Conservation (phyloP, 2,797 vertebrate species). For the Eulemur albifrons region DNA sequence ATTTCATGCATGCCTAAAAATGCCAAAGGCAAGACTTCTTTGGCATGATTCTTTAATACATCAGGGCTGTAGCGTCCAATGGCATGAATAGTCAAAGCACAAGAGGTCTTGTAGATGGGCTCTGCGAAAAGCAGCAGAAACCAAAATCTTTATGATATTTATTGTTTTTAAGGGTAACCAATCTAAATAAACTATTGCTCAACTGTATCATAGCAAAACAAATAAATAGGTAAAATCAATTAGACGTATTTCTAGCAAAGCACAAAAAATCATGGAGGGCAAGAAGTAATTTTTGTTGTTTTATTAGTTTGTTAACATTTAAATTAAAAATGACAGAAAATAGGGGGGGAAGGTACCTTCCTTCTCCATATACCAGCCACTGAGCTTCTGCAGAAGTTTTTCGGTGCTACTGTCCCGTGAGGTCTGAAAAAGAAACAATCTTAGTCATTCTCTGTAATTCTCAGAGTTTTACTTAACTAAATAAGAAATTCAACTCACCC, state of each 20-base stretch:
- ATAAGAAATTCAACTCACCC: constrained; percentile 86
- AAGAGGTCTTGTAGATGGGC: constrained; percentile 91
- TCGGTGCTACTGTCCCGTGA: constrained; percentile 95
- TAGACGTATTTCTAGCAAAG: not conserved
- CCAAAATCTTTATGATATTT: not conserved
- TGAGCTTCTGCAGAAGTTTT: constrained; percentile 95
- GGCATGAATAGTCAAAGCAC: constrained; percentile 93
- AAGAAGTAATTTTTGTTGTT: not conserved
- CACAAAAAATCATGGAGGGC: not conserved
- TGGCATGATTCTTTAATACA: constrained; percentile 94
- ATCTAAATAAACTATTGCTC: not conserved
- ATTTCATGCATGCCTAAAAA: constrained; percentile 98
- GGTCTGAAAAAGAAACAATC: constrained; percentile 85
- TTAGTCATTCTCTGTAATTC: constrained; percentile 51
- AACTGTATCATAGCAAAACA: not conserved
- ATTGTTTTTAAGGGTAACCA: not conserved
- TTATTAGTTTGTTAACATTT: not conserved
- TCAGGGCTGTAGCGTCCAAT: constrained; percentile 98
- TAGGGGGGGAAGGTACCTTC: constrained; percentile 87
- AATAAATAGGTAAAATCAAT: not conserved
- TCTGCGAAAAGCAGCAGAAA: constrained; percentile 84
- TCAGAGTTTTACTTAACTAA: not conserved
- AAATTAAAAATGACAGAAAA: not conserved
- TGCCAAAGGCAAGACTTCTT: constrained; percentile 92
- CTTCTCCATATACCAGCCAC: constrained; percentile 96